phyloP scores from a whole-genome alignment of 2,888 invertebrate genomes.

The Theristus sp. region DNA sequence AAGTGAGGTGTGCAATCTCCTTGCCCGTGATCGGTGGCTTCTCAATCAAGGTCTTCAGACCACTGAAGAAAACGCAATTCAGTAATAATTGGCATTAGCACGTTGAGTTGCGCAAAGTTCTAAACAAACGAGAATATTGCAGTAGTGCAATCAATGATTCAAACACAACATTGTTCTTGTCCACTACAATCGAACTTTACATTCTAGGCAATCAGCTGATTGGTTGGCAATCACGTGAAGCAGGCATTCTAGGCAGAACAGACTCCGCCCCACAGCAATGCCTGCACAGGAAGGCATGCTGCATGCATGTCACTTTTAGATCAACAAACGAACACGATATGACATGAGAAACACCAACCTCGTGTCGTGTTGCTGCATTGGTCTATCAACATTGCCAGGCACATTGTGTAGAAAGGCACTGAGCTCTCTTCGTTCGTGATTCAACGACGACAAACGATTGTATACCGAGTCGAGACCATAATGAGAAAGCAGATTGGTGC shows the following conservation, averaged over 20 bases:
- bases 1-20: not conserved
- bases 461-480: constrained; percentile 91
- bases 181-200: no score
- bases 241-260: no score
- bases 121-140: not conserved
- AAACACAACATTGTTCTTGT: no score
- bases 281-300: no score
- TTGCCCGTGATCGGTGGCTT: constrained; percentile 4
- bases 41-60: constrained; percentile 1
- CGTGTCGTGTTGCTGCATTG: constrained; percentile 40
- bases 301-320: no score
- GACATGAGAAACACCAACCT: not conserved
- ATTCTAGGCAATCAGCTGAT: no score
- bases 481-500: constrained; percentile 86
- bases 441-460: constrained; percentile 53
- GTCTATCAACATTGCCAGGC: constrained; percentile 82
- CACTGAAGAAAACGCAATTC: not conserved
- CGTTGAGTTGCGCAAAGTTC: not conserved
- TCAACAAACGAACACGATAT: no score
- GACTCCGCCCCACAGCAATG: no score
- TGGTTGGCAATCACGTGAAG: no score
- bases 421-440: constrained; percentile 55
- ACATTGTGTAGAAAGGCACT: constrained; percentile 84
- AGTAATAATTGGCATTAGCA: not conserved
- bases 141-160: no score